Evolutionary conservation across 2,113 vertebrate genomes (phyloP), one percentile per base, ranked within the genome.

Genomic region (Arvicanthis niloticus): DNA sequence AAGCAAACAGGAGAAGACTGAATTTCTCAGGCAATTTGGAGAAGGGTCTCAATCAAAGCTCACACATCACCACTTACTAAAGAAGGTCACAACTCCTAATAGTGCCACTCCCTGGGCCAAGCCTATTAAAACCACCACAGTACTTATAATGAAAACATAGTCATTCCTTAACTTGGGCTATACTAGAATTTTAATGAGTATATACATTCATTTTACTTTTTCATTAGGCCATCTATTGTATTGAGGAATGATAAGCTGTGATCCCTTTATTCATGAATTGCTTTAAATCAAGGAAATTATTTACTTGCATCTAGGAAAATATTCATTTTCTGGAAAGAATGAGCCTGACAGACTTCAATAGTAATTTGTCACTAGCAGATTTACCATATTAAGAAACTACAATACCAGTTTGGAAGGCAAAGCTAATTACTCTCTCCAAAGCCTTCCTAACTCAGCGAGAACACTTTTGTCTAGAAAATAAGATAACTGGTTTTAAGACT

Each of bases 401-500:
- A 97, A 90, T 76, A 78, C 77, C 42, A 13, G 89, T 90, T 95
- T 81, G 86, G 88, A 91, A 92, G 37, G 86, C 40, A 92, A 95
- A 95, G 85, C 58, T 97, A 96, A 95, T 96, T 92, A 94, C 9
- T 85, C n/a, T 68, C 17, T 70, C 34, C 60, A 96, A 97, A 96
- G 86, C 88, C 93, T 93, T 80, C 65, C 12, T 92, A 67, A 94
- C 67, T 85, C 91, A 93, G 70, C 13, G 72, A 82, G 86, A 96
- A 94, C 97, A 19, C 88, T 86, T 93, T 26, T 67, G 94, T 97
- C 94, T 89, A 73, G 5, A 95, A 97, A 84, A 40, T 97, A 95
- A 91, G 84, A 91, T 85, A 96, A 95, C 81, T 84, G 42, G 85
- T 88, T 96, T 91, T 93, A 96, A 98, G 78, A 93, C 73, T 96